These are phyloP conservation scores for Amphibalanus amphitrite DNA, from an alignment of 1,140 invertebrate genomes.

Conservation along the genomic window DNA sequence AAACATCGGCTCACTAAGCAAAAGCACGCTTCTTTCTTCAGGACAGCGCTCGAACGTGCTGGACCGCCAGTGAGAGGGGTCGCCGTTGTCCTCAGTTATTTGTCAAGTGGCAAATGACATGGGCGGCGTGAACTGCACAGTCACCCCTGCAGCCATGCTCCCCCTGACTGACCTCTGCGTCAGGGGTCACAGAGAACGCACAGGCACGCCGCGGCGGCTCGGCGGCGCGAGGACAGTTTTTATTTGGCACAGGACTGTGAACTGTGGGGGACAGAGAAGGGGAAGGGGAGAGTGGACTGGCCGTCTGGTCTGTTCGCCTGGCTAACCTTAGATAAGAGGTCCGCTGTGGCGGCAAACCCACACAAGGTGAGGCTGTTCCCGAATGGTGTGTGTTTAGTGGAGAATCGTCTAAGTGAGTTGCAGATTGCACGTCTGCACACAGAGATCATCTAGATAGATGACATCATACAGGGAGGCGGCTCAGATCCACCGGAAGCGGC, in stretches of 20 bases:
- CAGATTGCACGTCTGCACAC: too few relatives aligned
- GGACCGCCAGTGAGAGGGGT: too few relatives aligned
- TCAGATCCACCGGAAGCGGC: too few relatives aligned
- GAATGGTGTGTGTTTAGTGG: too few relatives aligned
- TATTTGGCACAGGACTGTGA: not conserved
- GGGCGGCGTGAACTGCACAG: not conserved
- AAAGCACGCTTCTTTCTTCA: not conserved
- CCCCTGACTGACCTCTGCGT: not conserved
- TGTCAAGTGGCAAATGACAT: not conserved
- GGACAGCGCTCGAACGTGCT: not conserved
- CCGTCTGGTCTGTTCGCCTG: too few relatives aligned
- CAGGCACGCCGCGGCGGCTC: not conserved
- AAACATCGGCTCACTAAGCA: too few relatives aligned
- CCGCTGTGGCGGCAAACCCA: too few relatives aligned
- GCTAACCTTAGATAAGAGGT: too few relatives aligned
- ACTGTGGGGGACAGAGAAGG: not conserved
- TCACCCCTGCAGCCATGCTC: not conserved
- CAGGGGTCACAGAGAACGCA: not conserved
- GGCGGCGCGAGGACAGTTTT: not conserved
- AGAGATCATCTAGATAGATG: too few relatives aligned
- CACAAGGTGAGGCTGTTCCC: not conserved
- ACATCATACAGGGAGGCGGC: too few relatives aligned
- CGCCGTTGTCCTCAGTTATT: not conserved
- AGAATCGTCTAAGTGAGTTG: too few relatives aligned
- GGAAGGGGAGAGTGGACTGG: too few relatives aligned